Conservation (phyloP, 2,888 invertebrate genomes). For the Acrobasis repandana region DNA sequence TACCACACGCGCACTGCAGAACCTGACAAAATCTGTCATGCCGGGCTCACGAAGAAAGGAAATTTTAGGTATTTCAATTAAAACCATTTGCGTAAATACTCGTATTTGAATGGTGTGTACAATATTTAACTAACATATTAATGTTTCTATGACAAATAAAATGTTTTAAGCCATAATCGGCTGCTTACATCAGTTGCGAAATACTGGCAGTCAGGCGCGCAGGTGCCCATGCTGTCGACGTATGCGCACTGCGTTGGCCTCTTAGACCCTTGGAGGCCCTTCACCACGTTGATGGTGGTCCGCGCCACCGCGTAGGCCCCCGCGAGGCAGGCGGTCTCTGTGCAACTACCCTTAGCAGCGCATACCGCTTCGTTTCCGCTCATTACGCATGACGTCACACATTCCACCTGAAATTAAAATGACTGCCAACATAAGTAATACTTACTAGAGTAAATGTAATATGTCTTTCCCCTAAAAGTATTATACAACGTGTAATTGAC, state of each 20-base stretch:
- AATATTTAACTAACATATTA: no score
- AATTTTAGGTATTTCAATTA: no score
- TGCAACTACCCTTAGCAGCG: conserved; percentile 53
- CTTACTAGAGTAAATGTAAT: no score
- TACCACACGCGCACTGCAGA: no score
- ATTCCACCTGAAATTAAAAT: conserved; percentile 55
- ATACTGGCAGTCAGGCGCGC: conserved; percentile 70
- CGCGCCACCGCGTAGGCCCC: conserved; percentile 72
- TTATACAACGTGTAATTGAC: no score
- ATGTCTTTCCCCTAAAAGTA: no score
- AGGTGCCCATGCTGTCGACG: conserved; percentile 63
- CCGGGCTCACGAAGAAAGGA: no score
- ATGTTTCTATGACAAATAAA: no score
- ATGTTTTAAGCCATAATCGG: not conserved
- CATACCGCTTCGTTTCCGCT: conserved; percentile 62
- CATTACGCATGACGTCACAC: conserved; percentile 73
- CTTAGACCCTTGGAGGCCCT: conserved; percentile 59
- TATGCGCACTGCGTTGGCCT: conserved; percentile 64
- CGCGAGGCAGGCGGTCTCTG: conserved; percentile 61
- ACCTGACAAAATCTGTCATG: no score
- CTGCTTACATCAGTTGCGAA: conserved; percentile 64
- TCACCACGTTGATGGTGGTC: conserved; percentile 65
- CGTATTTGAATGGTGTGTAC: no score
- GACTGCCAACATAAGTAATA: not conserved
- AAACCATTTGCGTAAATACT: no score